Conservation (phyloP, 2,113 vertebrate genomes). For the Gallinago paraguaiae region DNA sequence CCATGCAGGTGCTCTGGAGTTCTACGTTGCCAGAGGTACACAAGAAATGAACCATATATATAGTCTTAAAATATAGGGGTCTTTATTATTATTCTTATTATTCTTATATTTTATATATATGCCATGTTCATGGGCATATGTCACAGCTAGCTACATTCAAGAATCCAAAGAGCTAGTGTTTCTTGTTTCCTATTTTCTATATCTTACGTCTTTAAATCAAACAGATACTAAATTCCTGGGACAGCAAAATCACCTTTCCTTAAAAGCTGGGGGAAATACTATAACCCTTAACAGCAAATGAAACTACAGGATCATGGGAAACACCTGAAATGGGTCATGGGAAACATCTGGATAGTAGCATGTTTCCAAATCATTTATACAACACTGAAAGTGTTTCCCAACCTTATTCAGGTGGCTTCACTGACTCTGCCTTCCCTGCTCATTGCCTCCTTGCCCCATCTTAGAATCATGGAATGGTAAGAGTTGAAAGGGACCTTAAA, state of each 20-base stretch:
- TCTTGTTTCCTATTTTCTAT: background rate
- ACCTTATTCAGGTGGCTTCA: background rate
- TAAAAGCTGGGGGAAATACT: background rate
- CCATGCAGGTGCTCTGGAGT: background rate
- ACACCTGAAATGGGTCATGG: background rate
- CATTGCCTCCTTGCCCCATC: background rate
- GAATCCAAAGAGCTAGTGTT: background rate
- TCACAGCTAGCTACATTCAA: background rate
- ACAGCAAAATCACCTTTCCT: background rate
- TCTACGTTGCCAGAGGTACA: background rate
- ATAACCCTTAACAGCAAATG: background rate
- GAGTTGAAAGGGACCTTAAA: too few relatives aligned
- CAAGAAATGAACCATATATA: background rate
- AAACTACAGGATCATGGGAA: background rate
- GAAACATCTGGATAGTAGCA: background rate
- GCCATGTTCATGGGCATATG: fast-evolving
- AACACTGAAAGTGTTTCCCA: background rate
- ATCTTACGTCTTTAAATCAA: background rate
- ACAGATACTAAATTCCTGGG: background rate
- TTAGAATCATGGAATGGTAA: too few relatives aligned
- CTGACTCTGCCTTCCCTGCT: background rate
- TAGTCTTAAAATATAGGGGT: background rate
- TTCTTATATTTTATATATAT: too few relatives aligned
- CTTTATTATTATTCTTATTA: too few relatives aligned
- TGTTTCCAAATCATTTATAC: background rate